A percentile compares a stretch with the other conserved stretches of the same genome.
Evolutionary conservation across 64 coral and sea anemone genomes (phyloP).

Genomic region (Montipora sp.): DNA sequence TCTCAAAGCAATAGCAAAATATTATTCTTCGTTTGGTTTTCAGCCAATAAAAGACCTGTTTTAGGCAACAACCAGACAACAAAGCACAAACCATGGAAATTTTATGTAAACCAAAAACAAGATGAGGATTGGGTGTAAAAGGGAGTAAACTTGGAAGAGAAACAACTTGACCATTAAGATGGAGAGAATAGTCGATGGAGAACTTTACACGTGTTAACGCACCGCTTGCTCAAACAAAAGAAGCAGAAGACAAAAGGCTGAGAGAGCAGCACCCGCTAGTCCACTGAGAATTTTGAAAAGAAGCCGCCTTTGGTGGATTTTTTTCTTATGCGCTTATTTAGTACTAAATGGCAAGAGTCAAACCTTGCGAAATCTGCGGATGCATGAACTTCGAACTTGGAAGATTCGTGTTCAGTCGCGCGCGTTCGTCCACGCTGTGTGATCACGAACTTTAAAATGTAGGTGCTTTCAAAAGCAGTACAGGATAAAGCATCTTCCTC

Average conservation of each 20-base stretch:
- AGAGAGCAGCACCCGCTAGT: background rate
- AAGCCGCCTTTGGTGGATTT: background rate
- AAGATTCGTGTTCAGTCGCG: slow-evolving; percentile 23
- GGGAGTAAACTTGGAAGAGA: background rate
- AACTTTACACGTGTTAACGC: background rate
- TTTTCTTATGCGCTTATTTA: background rate
- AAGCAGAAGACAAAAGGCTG: background rate
- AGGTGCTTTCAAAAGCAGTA: background rate
- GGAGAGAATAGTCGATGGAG: too few relatives aligned
- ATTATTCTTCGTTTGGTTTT: background rate
- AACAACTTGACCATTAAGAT: background rate
- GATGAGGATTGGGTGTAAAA: background rate
- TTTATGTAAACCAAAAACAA: background rate
- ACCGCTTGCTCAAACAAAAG: background rate
- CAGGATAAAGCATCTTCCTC: background rate
- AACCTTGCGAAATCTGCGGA: background rate
- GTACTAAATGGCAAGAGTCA: background rate
- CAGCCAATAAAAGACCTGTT: background rate
- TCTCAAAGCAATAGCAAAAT: background rate
- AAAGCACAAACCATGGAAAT: background rate
- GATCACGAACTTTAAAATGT: slow-evolving; percentile 18
- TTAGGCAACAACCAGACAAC: background rate
- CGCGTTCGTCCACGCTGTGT: slow-evolving; percentile 9
- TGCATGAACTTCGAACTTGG: background rate
- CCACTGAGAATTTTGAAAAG: slow-evolving; percentile 5